Evolutionary conservation across 2,113 vertebrate species (phyloP), one percentile per base, ranked within the genome.

Genomic region (Tenrec ecaudatus): DNA sequence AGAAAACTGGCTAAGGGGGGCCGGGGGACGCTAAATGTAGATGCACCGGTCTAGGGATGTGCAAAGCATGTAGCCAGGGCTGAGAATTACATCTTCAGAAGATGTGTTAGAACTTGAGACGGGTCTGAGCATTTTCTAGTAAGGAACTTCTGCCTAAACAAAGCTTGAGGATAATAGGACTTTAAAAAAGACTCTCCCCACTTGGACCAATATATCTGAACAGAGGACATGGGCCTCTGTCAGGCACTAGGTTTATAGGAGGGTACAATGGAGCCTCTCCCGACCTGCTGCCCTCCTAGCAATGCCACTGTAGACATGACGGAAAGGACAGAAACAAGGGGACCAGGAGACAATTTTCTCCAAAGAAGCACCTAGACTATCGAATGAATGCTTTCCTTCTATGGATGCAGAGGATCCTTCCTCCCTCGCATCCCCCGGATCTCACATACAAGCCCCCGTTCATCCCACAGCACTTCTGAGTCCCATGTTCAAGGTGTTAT

Each of bases 1-100:
- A 36, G 31, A 62, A 22, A 62, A 62, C 12, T 4, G 22, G 60
- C 22, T 22, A 62, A 17, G 58, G 78, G 82, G 81, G 47, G 6
- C 31, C 57, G 40, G 27, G 19, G 6, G 57, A 16, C 29, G 7
- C 47, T 14, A 17, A 36, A 10, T 3, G 9, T 3, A 80, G 10
- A 2, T n/a, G 27, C 7, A 0, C 0, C 12, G 31, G 62, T 33
- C 12, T 9, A 4, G 3, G n/a, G 0, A 19, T 27, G 16, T 1
- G 2, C 3, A 17, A 79, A 27, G 17, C 5, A 2, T 33, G 6
- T 40, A 69, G 23, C n/a, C 20, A 68, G 20, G 19, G 40, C 6
- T 58, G n/a, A 66, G 75, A 53, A 53, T 53, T 14, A 86, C 17
- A 15, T 27, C 19, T 1, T 22, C 31, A 19, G 40, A 79, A 75